These are phyloP conservation scores for Planococcus citri DNA, from an alignment of 1,140 invertebrate genomes.

Conservation along the genomic window DNA sequence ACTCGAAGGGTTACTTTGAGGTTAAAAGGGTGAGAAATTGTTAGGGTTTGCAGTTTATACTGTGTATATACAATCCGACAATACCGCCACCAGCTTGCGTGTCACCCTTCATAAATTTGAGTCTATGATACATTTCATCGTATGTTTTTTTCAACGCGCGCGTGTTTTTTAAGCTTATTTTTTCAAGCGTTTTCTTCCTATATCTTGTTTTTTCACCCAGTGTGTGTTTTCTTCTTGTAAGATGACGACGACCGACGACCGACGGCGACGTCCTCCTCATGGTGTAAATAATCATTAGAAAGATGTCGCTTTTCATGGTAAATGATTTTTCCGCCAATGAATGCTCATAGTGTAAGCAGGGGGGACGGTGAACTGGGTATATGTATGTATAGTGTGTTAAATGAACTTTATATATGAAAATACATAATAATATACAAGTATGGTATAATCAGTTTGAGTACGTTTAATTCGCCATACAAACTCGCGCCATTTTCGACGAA, in stretches of 20 bases:
- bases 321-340: neutral
- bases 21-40: constrained; percentile 20
- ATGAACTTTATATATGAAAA: neutral
- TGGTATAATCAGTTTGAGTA: neutral
- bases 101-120: constrained; percentile 18
- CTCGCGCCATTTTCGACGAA: neutral
- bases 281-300: neutral
- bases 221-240: neutral
- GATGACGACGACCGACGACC: too few species aligned
- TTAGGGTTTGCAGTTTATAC: constrained; percentile 13
- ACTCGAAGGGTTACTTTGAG: constrained; percentile 18
- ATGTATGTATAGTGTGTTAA: too few species aligned
- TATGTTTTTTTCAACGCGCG: neutral
- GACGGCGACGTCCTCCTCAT: too few species aligned
- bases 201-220: neutral
- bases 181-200: too few species aligned
- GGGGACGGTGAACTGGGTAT: too few species aligned
- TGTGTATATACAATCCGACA: constrained; percentile 17
- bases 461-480: neutral
- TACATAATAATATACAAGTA: too few species aligned
- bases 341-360: neutral
- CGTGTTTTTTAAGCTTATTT: too few species aligned
- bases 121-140: constrained; percentile 12
- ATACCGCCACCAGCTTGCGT: constrained; percentile 14
- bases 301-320: neutral